These are phyloP conservation scores for Adelphocoris suturalis DNA, from an alignment of 2,888 invertebrate genomes.

Conservation along the genomic window DNA sequence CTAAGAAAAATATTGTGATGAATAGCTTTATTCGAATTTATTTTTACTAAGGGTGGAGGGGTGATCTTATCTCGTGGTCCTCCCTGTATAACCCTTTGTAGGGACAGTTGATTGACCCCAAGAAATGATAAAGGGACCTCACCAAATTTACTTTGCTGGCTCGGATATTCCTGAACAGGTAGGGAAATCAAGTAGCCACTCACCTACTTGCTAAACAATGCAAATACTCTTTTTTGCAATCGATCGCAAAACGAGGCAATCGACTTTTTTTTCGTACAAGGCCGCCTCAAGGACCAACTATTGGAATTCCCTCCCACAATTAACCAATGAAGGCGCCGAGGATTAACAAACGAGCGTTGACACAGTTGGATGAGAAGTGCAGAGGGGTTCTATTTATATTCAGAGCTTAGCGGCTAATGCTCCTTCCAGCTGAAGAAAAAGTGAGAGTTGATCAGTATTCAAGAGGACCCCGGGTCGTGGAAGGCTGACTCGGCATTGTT, in stretches of 20 bases:
- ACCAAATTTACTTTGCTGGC: too few relatives aligned
- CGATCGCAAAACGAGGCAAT: constrained; percentile 18
- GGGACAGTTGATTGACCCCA: too few relatives aligned
- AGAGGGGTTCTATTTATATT: background rate
- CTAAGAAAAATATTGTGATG: too few relatives aligned
- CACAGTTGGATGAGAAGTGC: constrained; percentile 26
- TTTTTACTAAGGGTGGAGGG: too few relatives aligned
- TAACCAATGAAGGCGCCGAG: constrained; percentile 9
- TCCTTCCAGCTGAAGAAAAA: constrained; percentile 36
- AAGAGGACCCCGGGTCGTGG: constrained; percentile 8
- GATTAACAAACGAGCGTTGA: constrained; percentile 28
- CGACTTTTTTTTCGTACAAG: constrained; percentile 7
- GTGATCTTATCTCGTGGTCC: too few relatives aligned
- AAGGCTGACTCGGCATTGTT: constrained; percentile 29
- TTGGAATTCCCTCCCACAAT: constrained; percentile 10
- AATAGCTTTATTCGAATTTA: too few relatives aligned
- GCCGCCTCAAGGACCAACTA: background rate
- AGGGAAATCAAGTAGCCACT: too few relatives aligned
- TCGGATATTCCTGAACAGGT: too few relatives aligned
- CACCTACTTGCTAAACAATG: background rate
- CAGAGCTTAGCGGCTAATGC: constrained; percentile 3
- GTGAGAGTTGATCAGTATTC: constrained; percentile 49
- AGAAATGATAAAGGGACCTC: too few relatives aligned
- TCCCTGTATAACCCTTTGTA: too few relatives aligned
- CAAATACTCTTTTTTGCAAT: background rate